These are phyloP conservation scores for Artemia sp. DNA, from an alignment of 2,888 invertebrate species.

Conservation along the genomic window DNA sequence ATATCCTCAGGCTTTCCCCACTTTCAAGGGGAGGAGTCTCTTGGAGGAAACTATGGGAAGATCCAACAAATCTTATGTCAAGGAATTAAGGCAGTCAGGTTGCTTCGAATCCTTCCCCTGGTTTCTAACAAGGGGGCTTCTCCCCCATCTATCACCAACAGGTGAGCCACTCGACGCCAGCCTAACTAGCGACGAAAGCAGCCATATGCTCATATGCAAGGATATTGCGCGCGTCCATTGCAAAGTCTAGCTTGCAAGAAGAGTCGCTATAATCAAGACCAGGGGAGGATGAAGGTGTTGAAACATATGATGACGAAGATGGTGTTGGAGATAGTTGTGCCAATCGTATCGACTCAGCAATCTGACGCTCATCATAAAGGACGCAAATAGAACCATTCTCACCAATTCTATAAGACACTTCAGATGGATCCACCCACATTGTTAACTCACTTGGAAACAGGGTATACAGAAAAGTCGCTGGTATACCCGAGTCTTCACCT, in stretches of 20 bases:
- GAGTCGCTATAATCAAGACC: slow-evolving; percentile 16
- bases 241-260: slow-evolving; percentile 26
- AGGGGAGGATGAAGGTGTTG: slow-evolving; percentile 19
- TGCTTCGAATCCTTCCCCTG: neutral
- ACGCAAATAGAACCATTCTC: slow-evolving; percentile 47
- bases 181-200: slow-evolving; percentile 28
- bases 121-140: slow-evolving; percentile 8
- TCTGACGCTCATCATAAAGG: slow-evolving; percentile 33
- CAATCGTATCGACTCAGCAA: slow-evolving; percentile 18
- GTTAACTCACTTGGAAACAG: slow-evolving; percentile 50
- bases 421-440: slow-evolving; percentile 56
- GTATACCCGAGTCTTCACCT: slow-evolving; percentile 44
- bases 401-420: slow-evolving; percentile 49
- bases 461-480: slow-evolving; percentile 40
- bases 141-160: slow-evolving; percentile 11
- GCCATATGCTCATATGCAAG: slow-evolving; percentile 26
- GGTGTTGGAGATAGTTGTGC: slow-evolving; percentile 18
- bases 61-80: slow-evolving; percentile 3
- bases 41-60: slow-evolving; percentile 7
- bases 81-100: slow-evolving; percentile 5
- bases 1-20: slow-evolving; percentile 13
- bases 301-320: slow-evolving; percentile 12
- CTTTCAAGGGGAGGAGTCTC: slow-evolving; percentile 12
- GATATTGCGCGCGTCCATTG: slow-evolving; percentile 26
- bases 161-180: slow-evolving; percentile 8